phyloP scores from a whole-genome alignment of 2,113 vertebrate genomes.

The Nesogale talazaci region DNA sequence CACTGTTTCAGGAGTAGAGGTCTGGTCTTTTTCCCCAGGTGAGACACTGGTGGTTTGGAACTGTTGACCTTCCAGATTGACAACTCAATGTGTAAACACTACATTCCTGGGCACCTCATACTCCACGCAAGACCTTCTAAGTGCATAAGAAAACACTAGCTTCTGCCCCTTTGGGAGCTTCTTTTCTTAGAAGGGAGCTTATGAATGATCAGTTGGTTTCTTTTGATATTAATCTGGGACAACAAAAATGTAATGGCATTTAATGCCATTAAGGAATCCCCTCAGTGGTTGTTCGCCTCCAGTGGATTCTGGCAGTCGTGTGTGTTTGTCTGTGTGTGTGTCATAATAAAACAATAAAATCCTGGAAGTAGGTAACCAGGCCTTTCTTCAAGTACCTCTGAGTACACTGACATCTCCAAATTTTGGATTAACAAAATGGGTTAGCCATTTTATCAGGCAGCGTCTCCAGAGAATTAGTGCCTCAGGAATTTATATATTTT shows the following conservation, averaged over 20 bases:
- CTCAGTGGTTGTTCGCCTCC: too few species aligned
- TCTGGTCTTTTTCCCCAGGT: too few species aligned
- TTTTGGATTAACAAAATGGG: not conserved
- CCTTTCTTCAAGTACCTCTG: not conserved
- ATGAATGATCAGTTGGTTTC: not conserved
- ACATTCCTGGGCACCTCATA: fast-evolving
- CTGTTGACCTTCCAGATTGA: too few species aligned
- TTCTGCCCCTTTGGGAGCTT: not conserved
- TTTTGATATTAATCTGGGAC: not conserved
- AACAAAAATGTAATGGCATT: not conserved
- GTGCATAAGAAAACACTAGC: not conserved
- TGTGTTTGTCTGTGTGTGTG: not conserved
- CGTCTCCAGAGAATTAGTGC: not conserved
- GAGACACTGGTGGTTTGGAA: too few species aligned
- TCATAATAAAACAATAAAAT: not conserved
- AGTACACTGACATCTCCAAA: not conserved
- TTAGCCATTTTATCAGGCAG: too few species aligned
- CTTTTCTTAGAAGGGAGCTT: not conserved
- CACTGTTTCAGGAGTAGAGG: too few species aligned
- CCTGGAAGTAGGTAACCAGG: not conserved
- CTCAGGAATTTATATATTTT: not conserved
- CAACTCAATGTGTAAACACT: too few species aligned
- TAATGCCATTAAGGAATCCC: not conserved
- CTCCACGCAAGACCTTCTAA: not conserved
- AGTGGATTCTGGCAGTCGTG: not conserved